Evolutionary conservation across 2,797 vertebrate species (phyloP).

Genomic region (Ispidina lecontei): DNA sequence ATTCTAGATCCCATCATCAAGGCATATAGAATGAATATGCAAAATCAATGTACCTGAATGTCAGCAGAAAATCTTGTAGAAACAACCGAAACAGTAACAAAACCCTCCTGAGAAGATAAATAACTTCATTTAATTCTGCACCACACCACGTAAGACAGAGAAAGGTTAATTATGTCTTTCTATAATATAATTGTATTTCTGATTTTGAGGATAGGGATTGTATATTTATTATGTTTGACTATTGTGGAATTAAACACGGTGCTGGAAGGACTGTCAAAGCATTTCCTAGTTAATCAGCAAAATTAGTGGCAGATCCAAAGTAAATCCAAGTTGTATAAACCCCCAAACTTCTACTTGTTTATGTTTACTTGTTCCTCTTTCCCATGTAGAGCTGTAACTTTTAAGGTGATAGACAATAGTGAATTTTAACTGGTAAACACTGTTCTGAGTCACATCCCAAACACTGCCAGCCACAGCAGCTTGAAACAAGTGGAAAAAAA

Average conservation of each 20-base stretch:
- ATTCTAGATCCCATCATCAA: not conserved
- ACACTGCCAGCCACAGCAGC: not conserved
- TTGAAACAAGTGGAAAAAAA: not conserved
- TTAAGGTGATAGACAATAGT: not conserved
- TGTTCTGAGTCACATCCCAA: not conserved
- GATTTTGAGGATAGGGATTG: not conserved
- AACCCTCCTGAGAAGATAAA: not conserved
- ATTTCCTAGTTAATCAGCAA: not conserved
- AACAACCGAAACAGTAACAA: not conserved
- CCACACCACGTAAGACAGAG: not conserved
- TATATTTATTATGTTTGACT: not conserved
- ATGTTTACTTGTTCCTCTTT: not conserved
- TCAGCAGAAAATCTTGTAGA: not conserved
- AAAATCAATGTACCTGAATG: not conserved
- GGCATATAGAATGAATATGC: not conserved
- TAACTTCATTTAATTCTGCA: conserved; percentile 3
- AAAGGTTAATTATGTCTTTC: not conserved
- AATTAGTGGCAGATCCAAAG: not conserved
- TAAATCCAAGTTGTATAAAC: not conserved
- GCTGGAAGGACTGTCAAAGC: not conserved
- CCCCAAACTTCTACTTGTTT: not conserved
- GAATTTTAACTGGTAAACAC: not conserved
- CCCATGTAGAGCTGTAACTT: not conserved
- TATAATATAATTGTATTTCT: not conserved
- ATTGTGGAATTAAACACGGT: not conserved